Evolutionary conservation across 2,888 invertebrate species (phyloP).

Genomic region (Xestia ashworthii): DNA sequence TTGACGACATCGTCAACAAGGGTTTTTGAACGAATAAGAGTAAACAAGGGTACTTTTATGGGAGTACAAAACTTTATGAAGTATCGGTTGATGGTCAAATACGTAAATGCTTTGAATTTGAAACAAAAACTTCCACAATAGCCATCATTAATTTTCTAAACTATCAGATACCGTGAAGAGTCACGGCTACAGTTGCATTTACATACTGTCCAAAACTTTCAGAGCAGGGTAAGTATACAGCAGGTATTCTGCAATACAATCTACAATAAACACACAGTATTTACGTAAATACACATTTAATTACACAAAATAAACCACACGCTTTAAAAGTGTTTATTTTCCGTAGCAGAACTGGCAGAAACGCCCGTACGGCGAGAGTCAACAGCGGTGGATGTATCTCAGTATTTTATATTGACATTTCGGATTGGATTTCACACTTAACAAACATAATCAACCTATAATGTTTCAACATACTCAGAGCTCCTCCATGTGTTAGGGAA

Average conservation of each 20-base stretch:
- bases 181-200: not conserved
- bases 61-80: not conserved
- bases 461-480: not conserved
- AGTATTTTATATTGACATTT: slow-evolving; percentile 30
- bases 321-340: slow-evolving; percentile 42
- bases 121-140: not conserved
- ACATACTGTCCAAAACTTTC: not conserved
- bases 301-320: slow-evolving; percentile 40
- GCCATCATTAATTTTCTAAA: not conserved
- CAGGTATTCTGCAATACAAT: not conserved
- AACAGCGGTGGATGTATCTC: slow-evolving; percentile 30
- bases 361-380: not conserved
- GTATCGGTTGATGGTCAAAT: not conserved
- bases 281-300: slow-evolving; percentile 35
- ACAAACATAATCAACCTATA: slow-evolving; percentile 2
- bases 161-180: not conserved
- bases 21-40: not conserved
- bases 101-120: not conserved
- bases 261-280: not conserved
- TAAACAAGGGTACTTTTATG: not conserved
- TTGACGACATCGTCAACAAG: not conserved
- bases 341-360: not conserved
- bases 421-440: slow-evolving; percentile 12
- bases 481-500: not conserved
- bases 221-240: not conserved